Evolutionary conservation across 2,888 invertebrate genomes (phyloP), one percentile per base, ranked within the genome.

Genomic region (Ornithoptera priamus): DNA sequence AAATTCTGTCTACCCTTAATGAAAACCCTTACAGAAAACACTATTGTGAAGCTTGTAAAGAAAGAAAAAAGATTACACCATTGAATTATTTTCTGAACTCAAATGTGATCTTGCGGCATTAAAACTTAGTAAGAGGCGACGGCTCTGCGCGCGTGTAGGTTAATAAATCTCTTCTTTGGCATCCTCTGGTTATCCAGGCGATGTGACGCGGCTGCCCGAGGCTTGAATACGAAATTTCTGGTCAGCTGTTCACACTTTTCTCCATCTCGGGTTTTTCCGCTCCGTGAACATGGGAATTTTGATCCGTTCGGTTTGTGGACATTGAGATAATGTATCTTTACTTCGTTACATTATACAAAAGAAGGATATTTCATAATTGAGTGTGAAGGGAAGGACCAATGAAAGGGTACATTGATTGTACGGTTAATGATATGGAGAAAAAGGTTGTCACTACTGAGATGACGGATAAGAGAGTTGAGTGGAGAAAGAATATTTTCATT

Each of bases 191-290:
- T 78, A 77, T 76, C 71, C 72, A 75, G 73, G 64, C 69, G 74
- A 77, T 78, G 78, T 78, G 79, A 78, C 79, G 72, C 74, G 74
- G 62, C 66, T 36, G 71, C 72, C 76, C 75, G 76, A 74, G 77
- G 78, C 76, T 74, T 80, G 82, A 80, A 82, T 82, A 81, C 78
- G 75, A 80, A 79, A 46, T 46, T 68, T 70, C 56, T 65, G 62
- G 39, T 24, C 67, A 64, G 67, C 58, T 60, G 66, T 20, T 60
- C 66, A 22, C 66, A 62, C 66, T 67, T 63, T 62, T 63, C 30
- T 30, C 57, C 36, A 36, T 20, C 20, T 65, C 42, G 39, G 39
- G 36, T 36, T 15, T 42, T 65, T 58, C 22, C 39, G 58, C 62
- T 62, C 42, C n/a, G 42, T 46, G 67, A 62, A 22, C 57, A 22